Evolutionary conservation across 2,113 vertebrate species (phyloP).

Genomic region (Mesoclemmys tuberculata): DNA sequence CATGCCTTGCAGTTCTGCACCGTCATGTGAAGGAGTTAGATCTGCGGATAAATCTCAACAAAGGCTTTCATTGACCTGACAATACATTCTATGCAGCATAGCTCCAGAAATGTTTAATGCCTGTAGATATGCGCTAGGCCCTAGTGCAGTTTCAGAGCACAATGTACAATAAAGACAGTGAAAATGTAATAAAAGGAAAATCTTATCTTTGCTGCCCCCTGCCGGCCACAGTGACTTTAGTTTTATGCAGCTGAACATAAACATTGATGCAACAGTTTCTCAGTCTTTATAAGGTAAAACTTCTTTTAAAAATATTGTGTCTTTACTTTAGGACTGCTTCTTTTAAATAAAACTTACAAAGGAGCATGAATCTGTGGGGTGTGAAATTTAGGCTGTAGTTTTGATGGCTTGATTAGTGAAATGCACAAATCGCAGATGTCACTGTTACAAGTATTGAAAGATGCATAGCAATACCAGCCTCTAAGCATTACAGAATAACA

Average conservation of each 20-base stretch:
- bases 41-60: constrained; percentile 62
- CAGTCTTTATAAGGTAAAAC: neutral
- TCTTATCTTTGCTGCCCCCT: constrained; percentile 79
- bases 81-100: constrained; percentile 56
- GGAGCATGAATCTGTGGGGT: neutral
- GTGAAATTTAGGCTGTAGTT: neutral
- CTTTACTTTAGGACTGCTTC: neutral
- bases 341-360: constrained; percentile 24
- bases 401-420: neutral
- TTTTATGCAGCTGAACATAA: neutral
- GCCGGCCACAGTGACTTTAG: constrained; percentile 47
- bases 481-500: constrained; percentile 15
- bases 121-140: constrained; percentile 54
- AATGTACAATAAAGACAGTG: neutral
- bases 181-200: constrained; percentile 49
- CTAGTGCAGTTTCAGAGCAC: constrained; percentile 40
- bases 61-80: constrained; percentile 71
- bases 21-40: constrained; percentile 43
- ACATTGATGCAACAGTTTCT: neutral
- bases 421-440: neutral
- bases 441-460: neutral
- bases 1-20: constrained; percentile 34
- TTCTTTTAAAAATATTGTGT: neutral
- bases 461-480: neutral
- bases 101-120: constrained; percentile 63